Percentiles rank a stretch among this genome's conserved stretches.
phyloP scores from a whole-genome alignment of 1,140 invertebrate species.

The Callitettix versicolor region DNA sequence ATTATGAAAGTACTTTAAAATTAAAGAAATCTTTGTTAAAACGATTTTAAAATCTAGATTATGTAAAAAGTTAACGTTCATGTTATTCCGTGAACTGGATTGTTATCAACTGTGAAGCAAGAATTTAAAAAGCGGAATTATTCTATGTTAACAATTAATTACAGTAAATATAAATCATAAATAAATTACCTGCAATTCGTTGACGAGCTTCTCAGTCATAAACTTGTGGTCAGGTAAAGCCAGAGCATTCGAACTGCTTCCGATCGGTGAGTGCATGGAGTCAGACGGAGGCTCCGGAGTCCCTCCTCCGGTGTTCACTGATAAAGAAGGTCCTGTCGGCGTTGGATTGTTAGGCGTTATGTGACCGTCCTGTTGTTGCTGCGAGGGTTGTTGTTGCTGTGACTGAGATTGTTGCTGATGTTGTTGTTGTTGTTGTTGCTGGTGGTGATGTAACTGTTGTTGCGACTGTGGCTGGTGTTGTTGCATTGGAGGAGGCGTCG shows the following conservation, averaged over 20 bases:
- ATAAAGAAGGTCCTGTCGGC: conserved; percentile 9
- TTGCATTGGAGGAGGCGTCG: neutral
- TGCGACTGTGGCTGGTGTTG: conserved; percentile 1
- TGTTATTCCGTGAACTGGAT: too few species aligned
- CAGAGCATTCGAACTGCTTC: conserved; percentile 16
- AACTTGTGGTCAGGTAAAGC: conserved; percentile 24
- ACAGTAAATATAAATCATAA: too few species aligned
- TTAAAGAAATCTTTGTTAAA: too few species aligned
- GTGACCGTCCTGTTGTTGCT: neutral
- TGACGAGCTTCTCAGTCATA: conserved; percentile 29
- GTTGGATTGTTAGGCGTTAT: neutral
- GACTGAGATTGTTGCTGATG: conserved; percentile 5
- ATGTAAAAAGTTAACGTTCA: too few species aligned
- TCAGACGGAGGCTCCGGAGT: conserved; percentile 12
- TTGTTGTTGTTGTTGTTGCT: conserved; percentile 14
- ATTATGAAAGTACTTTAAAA: too few species aligned
- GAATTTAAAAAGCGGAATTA: too few species aligned
- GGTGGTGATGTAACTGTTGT: conserved; percentile 11
- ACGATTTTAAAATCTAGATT: too few species aligned
- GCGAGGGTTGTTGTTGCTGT: conserved; percentile 4
- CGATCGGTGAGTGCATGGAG: conserved; percentile 18
- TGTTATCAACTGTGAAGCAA: too few species aligned
- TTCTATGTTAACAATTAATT: too few species aligned
- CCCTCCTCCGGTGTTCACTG: neutral
- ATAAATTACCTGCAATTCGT: conserved; percentile 28